Evolutionary conservation across 2,888 invertebrate genomes (phyloP), one percentile per base, ranked within the genome.

Genomic region (Arctia plantaginis): DNA sequence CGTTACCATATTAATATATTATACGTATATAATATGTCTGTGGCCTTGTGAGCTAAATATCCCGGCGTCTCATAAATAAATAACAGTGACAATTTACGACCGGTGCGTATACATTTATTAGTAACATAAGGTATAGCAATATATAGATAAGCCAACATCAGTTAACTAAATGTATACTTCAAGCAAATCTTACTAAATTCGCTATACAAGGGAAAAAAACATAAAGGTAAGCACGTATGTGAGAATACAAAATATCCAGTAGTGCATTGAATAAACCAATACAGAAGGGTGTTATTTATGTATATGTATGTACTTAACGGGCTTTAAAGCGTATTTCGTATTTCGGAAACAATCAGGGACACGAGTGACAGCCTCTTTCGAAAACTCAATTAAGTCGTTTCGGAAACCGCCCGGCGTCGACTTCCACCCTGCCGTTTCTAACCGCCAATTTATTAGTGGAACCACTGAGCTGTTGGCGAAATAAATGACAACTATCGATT

Each of bases 311-410:
- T 51, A 47, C 69, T 67, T 18, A 27, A 55, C 78, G 75, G 27
- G 67, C 68, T 68, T 44, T 72, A 65, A 66, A 72, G 65, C 68
- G 62, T 71, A 71, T 74, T 78, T 75, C 73, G 72, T 78, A 67
- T 76, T 76, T 77, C 59, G 55, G 74, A 81, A 82, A 84, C 82
- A 84, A 83, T 82, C 80, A 78, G 69, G 71, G 71, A 75, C 71
- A 71, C 69, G 64, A 83, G 47, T 82, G 85, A 86, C 83, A 86
- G 82, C 83, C 82, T 85, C 85, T 88, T 87, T 85, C 82, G 82
- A 87, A 90, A 88, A 89, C 90, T 90, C 87, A 90, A 91, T 91
- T 90, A 90, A 89, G 86, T 78, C 78, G 76, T 80, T 82, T 88
- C 89, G 86, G 89, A 90, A 90, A 88, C 86, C 83, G 84, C 84